Conservation (phyloP, 64 coral and sea anemone genomes). For the Astreopora myriophthalma region DNA sequence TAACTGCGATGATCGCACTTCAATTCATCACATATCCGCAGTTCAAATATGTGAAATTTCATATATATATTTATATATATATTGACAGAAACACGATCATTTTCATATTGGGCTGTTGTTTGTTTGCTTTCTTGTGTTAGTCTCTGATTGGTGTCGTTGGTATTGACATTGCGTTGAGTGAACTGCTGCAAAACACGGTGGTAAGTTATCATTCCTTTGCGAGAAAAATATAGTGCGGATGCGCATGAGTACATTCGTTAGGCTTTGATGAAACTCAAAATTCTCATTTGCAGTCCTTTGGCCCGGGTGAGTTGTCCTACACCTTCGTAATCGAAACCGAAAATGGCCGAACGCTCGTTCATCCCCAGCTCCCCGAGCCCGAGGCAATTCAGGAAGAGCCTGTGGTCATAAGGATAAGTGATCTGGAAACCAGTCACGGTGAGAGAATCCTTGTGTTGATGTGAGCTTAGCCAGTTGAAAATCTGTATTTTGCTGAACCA, state of each 20-base stretch:
- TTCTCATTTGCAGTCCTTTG: conserved; percentile 62
- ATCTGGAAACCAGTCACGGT: conserved; percentile 72
- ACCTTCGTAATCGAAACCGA: conserved; percentile 87
- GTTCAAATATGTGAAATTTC: no score
- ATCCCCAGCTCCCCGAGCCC: conserved; percentile 79
- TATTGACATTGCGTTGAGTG: conserved; percentile 76
- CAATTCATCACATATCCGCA: no score
- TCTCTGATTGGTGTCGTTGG: conserved; percentile 82
- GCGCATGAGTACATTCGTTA: background rate
- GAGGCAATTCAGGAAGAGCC: conserved; percentile 68
- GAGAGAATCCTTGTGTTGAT: background rate
- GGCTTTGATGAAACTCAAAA: background rate
- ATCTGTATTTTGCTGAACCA: no score
- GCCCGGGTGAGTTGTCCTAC: conserved; percentile 85
- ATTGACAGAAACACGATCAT: no score
- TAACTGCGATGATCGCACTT: no score
- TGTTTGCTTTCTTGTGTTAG: conserved; percentile 6
- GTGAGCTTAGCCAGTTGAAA: no score
- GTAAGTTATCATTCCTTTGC: background rate
- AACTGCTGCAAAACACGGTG: conserved; percentile 85
- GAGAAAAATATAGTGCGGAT: background rate
- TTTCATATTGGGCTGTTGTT: background rate
- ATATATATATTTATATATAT: no score
- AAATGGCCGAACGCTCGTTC: conserved; percentile 67
- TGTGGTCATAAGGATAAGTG: conserved; percentile 75